Evolutionary conservation across 2,797 vertebrate species (phyloP).

Genomic region (Tenualosa thibaudeaui): DNA sequence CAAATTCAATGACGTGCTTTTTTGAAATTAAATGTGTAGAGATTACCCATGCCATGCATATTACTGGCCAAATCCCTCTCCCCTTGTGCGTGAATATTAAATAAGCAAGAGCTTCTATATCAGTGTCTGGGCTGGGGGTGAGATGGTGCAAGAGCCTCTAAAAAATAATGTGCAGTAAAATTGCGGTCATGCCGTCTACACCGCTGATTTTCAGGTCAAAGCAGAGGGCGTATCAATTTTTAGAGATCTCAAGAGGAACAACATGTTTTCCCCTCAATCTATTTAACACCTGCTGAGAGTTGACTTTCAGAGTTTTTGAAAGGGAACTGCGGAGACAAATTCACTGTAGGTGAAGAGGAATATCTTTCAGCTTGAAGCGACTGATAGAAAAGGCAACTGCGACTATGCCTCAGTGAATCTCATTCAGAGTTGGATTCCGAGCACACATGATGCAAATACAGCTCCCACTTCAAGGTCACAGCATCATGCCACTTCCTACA

Average conservation of each 20-base stretch:
- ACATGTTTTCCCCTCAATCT: conserved; percentile 30
- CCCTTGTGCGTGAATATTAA: conserved; percentile 35
- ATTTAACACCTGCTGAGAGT: conserved; percentile 32
- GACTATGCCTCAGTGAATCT: background rate
- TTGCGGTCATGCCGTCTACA: conserved; percentile 15
- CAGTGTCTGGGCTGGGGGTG: conserved; percentile 15
- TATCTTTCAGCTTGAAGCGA: conserved; percentile 2
- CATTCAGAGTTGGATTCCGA: background rate
- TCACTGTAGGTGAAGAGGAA: conserved; percentile 18
- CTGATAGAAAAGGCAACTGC: background rate
- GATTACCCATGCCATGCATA: conserved; percentile 34
- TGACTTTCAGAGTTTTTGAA: conserved; percentile 39
- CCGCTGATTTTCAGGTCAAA: conserved; percentile 22
- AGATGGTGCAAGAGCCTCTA: background rate
- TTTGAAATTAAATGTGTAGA: conserved; percentile 38
- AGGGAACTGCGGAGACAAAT: conserved; percentile 16
- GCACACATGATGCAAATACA: background rate
- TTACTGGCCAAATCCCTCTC: conserved; percentile 30
- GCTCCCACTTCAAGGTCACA: background rate
- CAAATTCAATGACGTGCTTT: conserved; percentile 35
- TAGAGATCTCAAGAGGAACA: conserved; percentile 18
- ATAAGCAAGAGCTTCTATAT: conserved; percentile 27
- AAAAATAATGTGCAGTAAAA: conserved; percentile 32
- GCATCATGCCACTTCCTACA: background rate
- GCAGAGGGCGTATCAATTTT: conserved; percentile 27